A percentile compares a stretch with the other conserved stretches of the same genome.
Conservation (phyloP, 2,888 invertebrate genomes). For the Cylloceria caligata region DNA sequence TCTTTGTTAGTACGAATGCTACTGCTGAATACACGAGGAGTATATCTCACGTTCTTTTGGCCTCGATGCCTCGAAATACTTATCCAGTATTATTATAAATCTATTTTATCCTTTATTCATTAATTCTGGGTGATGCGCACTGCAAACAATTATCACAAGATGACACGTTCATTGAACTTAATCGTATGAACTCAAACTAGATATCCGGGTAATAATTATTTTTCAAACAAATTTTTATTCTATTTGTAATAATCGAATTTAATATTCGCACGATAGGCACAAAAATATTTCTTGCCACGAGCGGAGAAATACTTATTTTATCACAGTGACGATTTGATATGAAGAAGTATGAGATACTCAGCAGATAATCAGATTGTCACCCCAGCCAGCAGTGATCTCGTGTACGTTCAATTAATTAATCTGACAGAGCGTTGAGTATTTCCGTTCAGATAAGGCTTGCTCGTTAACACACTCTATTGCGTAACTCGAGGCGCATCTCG, state of each 20-base stretch:
- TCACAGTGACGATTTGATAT: not conserved
- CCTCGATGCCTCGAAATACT: not conserved
- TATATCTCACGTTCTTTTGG: not conserved
- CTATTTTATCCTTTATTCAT: not conserved
- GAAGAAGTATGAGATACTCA: not conserved
- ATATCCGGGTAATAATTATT: too few species aligned
- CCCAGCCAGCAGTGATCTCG: conserved; percentile 19
- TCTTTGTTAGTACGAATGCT: conserved; percentile 1
- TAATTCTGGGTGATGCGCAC: not conserved
- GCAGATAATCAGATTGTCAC: conserved; percentile 25
- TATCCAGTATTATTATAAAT: not conserved
- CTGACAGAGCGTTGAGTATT: conserved; percentile 16
- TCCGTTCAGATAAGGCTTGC: conserved; percentile 13
- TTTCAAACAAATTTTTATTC: too few species aligned
- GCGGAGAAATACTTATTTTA: not conserved
- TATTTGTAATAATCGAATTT: too few species aligned
- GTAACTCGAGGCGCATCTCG: conserved; percentile 56
- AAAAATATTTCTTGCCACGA: not conserved
- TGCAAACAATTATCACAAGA: too few species aligned
- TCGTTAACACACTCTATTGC: conserved; percentile 69
- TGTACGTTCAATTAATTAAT: conserved; percentile 30
- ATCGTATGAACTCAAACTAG: too few species aligned
- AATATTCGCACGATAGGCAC: not conserved
- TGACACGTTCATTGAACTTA: too few species aligned
- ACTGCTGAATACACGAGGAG: not conserved